These are phyloP conservation scores for Poeciliopsis presidionis DNA, from an alignment of 2,797 vertebrate genomes.

Conservation along the genomic window DNA sequence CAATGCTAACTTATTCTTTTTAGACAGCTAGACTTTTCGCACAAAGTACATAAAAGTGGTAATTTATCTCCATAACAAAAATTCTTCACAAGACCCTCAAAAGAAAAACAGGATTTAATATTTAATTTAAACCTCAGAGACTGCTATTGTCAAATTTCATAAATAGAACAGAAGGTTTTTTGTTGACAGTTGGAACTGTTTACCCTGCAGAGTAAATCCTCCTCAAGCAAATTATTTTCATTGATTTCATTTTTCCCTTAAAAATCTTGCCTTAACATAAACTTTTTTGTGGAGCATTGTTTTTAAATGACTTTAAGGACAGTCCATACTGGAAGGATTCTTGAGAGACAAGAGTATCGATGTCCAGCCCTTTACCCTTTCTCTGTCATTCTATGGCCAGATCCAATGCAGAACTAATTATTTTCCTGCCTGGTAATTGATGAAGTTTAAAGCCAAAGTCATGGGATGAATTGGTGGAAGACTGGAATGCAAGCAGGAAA, in stretches of 20 bases:
- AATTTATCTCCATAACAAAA: conserved; percentile 48
- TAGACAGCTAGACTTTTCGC: conserved; percentile 9
- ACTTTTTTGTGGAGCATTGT: conserved; percentile 45
- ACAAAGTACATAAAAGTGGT: conserved; percentile 7
- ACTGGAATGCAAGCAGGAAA: background rate
- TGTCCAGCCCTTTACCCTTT: conserved; percentile 27
- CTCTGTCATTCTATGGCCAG: conserved; percentile 32
- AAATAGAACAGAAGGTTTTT: conserved; percentile 36
- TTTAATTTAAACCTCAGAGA: conserved; percentile 32
- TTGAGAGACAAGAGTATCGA: conserved; percentile 43
- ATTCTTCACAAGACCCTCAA: conserved; percentile 31
- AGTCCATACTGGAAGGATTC: conserved; percentile 41
- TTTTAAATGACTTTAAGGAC: conserved; percentile 48
- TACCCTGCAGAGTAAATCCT: conserved; percentile 19
- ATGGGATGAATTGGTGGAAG: background rate
- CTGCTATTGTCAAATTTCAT: conserved; percentile 38
- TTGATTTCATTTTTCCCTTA: conserved; percentile 12
- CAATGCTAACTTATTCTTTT: conserved; percentile 9
- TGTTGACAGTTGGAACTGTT: conserved; percentile 48
- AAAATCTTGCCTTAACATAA: conserved; percentile 25
- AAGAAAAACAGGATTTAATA: conserved; percentile 18
- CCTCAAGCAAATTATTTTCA: conserved; percentile 7
- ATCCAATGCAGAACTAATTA: conserved; percentile 53
- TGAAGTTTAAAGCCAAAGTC: conserved; percentile 39
- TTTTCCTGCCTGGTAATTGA: conserved; percentile 48